Evolutionary conservation across 2,888 invertebrate species (phyloP).

Genomic region (Apamea monoglypha): DNA sequence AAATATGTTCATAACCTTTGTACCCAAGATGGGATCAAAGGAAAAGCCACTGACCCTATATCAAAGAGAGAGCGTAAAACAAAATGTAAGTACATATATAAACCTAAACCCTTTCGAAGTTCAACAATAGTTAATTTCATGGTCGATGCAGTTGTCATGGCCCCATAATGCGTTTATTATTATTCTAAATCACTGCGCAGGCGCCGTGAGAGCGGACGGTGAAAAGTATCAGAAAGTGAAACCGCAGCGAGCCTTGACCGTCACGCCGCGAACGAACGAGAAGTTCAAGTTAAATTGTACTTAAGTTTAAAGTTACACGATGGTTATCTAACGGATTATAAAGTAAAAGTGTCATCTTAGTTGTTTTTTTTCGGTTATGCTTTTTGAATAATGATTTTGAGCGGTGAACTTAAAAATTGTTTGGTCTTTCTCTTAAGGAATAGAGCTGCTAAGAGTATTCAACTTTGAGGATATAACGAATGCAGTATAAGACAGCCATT

Average conservation of each 20-base stretch:
- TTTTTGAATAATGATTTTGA: slow-evolving; percentile 41
- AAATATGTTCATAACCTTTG: slow-evolving; percentile 25
- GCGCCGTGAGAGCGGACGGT: slow-evolving; percentile 81
- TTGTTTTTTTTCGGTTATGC: slow-evolving; percentile 35
- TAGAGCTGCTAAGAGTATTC: neutral
- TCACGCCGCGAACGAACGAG: slow-evolving; percentile 71
- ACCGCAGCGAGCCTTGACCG: slow-evolving; percentile 87
- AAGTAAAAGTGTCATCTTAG: slow-evolving; percentile 64
- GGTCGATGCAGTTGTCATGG: slow-evolving; percentile 70
- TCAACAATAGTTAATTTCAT: slow-evolving; percentile 69
- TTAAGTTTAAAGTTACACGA: slow-evolving; percentile 59
- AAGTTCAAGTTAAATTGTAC: slow-evolving; percentile 66
- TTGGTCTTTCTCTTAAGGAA: slow-evolving; percentile 13
- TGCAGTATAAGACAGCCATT: neutral
- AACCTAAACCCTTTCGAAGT: slow-evolving; percentile 57
- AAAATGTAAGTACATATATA: slow-evolving; percentile 24
- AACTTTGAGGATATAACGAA: neutral
- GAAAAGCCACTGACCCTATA: slow-evolving; percentile 19
- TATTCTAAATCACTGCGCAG: slow-evolving; percentile 52
- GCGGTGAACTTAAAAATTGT: neutral
- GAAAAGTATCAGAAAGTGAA: slow-evolving; percentile 89
- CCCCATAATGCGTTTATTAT: slow-evolving; percentile 65
- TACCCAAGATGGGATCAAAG: slow-evolving; percentile 28
- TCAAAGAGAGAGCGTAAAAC: slow-evolving; percentile 65
- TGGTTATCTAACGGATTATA: slow-evolving; percentile 64